Percentiles rank a stretch among this genome's conserved stretches.
phyloP scores from a whole-genome alignment of 2,888 invertebrate genomes.

The Psylliodes chrysocephalus region DNA sequence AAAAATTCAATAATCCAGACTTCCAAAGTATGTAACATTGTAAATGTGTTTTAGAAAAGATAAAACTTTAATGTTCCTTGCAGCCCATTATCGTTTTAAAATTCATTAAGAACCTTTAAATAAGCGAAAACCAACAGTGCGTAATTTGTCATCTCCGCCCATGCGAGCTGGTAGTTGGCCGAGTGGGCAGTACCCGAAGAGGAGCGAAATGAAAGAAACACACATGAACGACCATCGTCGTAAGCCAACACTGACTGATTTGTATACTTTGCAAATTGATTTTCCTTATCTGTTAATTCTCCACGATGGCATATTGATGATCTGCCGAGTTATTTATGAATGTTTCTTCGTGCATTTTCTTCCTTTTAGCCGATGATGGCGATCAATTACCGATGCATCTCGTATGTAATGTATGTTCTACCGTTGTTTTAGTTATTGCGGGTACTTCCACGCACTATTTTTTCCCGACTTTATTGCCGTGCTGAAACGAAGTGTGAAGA shows the following conservation, averaged over 20 bases:
- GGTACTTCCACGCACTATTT: slow-evolving; percentile 4
- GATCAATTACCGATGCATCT: slow-evolving; percentile 18
- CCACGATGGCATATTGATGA: slow-evolving; percentile 33
- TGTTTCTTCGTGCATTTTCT: slow-evolving; percentile 3
- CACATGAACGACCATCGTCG: slow-evolving; percentile 9
- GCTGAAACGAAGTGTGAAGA: not conserved
- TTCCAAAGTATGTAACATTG: too few relatives aligned
- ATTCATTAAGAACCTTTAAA: not conserved
- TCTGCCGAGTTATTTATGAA: slow-evolving; percentile 33
- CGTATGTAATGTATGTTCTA: not conserved
- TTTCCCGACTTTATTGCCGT: not conserved
- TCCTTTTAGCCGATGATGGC: not conserved
- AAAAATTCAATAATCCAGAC: too few relatives aligned
- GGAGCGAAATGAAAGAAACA: slow-evolving; percentile 21
- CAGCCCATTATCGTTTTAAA: too few relatives aligned
- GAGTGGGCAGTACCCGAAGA: slow-evolving; percentile 25
- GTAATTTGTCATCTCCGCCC: slow-evolving; percentile 20
- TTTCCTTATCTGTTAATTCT: slow-evolving; percentile 35
- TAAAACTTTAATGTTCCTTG: too few relatives aligned
- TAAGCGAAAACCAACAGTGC: slow-evolving; percentile 3
- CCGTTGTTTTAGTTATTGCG: not conserved
- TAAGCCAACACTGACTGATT: slow-evolving; percentile 35
- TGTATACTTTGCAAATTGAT: slow-evolving; percentile 37
- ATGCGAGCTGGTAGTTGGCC: not conserved
- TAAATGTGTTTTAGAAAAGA: too few relatives aligned